A percentile compares a stretch with the other conserved stretches of the same genome.
These are phyloP conservation scores for Myoxocephalus aenaeus DNA, from an alignment of 2,797 vertebrate species.

Conservation along the genomic window DNA sequence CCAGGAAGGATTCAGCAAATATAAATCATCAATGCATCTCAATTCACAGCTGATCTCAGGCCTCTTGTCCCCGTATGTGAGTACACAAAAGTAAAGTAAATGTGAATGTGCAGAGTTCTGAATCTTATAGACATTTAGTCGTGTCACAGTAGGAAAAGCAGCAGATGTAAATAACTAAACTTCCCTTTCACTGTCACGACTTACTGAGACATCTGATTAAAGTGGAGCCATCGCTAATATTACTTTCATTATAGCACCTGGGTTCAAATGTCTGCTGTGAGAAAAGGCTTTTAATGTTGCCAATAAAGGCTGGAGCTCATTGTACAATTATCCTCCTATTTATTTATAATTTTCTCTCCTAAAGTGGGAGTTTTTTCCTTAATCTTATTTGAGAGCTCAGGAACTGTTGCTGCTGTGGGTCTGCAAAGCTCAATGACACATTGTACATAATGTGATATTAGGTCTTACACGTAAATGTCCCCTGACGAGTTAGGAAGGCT, in stretches of 20 bases:
- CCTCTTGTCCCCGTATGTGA: not conserved
- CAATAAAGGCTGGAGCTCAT: not conserved
- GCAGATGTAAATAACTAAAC: not conserved
- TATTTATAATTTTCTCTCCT: not conserved
- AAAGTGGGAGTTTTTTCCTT: not conserved
- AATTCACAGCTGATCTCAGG: not conserved
- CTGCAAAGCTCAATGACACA: not conserved
- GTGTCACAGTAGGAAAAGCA: not conserved
- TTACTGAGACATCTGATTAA: not conserved
- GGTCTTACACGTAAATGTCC: not conserved
- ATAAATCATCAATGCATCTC: not conserved
- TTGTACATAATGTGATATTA: not conserved
- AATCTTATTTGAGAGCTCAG: not conserved
- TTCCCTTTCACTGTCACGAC: not conserved
- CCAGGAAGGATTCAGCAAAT: not conserved
- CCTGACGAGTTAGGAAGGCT: not conserved
- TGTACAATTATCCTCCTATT: not conserved
- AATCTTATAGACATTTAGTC: not conserved
- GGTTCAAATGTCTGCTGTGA: too few relatives aligned
- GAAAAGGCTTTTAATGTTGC: not conserved
- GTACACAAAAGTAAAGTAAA: not conserved
- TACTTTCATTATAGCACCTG: not conserved
- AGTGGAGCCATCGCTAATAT: not conserved
- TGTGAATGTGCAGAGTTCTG: not conserved
- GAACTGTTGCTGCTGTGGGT: not conserved